Base-by-base conservation (phyloP, 2,888 invertebrate genomes). In the Cyaniris semiargus region DNA sequence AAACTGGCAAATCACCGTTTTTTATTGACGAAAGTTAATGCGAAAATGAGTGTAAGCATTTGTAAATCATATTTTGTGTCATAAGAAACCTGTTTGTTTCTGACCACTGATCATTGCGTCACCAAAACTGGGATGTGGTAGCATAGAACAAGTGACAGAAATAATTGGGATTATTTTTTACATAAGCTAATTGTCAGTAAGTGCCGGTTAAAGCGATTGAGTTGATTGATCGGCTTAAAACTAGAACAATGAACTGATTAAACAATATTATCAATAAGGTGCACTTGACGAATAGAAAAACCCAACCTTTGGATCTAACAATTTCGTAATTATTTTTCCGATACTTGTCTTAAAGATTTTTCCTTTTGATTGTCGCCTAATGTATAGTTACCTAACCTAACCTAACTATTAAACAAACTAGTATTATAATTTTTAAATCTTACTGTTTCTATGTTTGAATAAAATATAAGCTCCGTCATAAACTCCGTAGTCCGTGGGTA, bases 91-190 rank as follows among this genome's bases (percentile, higher is more conserved):
- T 27, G 74, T 74, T 48, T 23, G 18, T 23, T 53, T 27, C 44
- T 74, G 72, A 44, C 23, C 48, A 74, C 23, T 48, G 18, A 13
- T 4, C 66, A 23, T 53, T 74, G 48, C 74, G 23, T 74, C 48
- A 72, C 44, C 23, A 38, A 23, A 27, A 53, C 48, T 48, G 53
- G 48, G 74, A 74, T 48, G 74, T 74, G 21, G 44, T 74, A 53
- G 48, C 74, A 53, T 23, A 74, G 72, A 44, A 72, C 72, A 72
- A 72, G 74, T 74, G 74, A 53, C 74, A 74, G 27, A 74, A 53
- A 53, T 27, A 53, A 48, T 74, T 74, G 18, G 27, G 38, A 38
- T 71, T 71, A 71, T 38, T 27, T 27, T 31, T 27, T 66, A 66
- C 27, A 66, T 66, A 66, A 66, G 27, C 60, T 66, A 27, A 66